Base-by-base conservation (phyloP, 2,113 vertebrate species). In the Theropithecus gelada region DNA sequence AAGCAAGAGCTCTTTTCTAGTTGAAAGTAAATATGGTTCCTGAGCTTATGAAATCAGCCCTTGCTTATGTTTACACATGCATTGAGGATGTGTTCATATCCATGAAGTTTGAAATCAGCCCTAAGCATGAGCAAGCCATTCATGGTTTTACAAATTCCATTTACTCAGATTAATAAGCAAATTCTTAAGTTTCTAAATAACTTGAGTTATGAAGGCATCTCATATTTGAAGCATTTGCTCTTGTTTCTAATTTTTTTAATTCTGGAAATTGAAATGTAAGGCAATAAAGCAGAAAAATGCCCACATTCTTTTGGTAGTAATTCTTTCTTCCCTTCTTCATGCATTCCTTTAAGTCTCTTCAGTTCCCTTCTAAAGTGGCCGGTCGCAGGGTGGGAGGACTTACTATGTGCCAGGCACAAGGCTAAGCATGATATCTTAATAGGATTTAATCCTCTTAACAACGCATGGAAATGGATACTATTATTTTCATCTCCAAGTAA, bases 161-260 rank as follows among this genome's bases (percentile, higher is more conserved):
- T 97, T 98, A n/a, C n/a, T 93, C 80, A 93, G 64, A 88, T 93
- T 81, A 97, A 96, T 45, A 90, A 73, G 55, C 5, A 93, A 81
- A 68, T 30, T 14, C 32, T 92, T 68, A 82, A n/a, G 40, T 88
- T 93, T 81, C 81, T 52, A 57, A 75, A 89, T 86, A 82, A 88
- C 45, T 83, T 73, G 64, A 83, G 43, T 95, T 85, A 43, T 5
- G 6, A 94, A 87, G 76, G 0, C 5, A 32, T 2, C 52, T 93
- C 76, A 30, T 59, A 92, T 50, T 59, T 72, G 80, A 96, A 88
- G 52, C 50, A 81, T 93, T 97, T 94, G 57, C 45, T 93, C 66
- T 93, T 90, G 22, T 86, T 94, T 88, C 75, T 96, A 90, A 76
- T 72, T 48, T 30, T 86, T 52, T 92, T 81, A 92, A 83, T 25